A percentile compares a stretch with the other conserved stretches of the same genome.
Conservation (phyloP, 2,113 vertebrate genomes). For the Onychostoma macrolepis region DNA sequence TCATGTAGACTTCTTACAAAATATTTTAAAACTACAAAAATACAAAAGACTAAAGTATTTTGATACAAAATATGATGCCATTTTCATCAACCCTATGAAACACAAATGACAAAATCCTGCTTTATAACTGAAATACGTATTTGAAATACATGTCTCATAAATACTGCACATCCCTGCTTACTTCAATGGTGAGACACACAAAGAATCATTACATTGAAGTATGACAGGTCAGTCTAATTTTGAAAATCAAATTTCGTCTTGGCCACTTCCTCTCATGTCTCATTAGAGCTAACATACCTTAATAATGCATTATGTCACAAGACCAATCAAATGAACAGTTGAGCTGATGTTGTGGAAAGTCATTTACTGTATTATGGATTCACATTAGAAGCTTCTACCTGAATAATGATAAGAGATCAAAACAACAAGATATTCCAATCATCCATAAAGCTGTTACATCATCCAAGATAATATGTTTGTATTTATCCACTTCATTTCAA, state of each 20-base stretch:
- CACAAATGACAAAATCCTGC: no score
- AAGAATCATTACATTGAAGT: neutral
- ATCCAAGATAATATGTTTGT: conserved; percentile 7
- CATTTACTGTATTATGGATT: neutral
- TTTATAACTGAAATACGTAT: no score
- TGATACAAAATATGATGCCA: no score
- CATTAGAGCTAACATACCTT: conserved; percentile 31
- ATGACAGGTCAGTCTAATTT: conserved; percentile 13
- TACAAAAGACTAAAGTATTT: no score
- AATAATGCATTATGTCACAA: conserved; percentile 9
- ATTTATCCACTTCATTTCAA: neutral
- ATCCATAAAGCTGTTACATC: neutral
- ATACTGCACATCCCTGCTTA: no score
- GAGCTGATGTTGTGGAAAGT: conserved; percentile 24
- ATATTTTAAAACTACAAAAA: no score
- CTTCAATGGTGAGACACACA: neutral
- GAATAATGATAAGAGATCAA: conserved; percentile 19
- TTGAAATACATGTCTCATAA: no score
- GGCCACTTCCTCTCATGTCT: conserved; percentile 21
- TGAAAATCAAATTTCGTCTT: neutral
- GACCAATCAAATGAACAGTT: conserved; percentile 16
- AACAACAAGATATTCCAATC: neutral
- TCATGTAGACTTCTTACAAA: no score
- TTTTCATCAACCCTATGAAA: no score
- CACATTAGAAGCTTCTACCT: neutral